Conservation (phyloP, 2,888 invertebrate genomes). For the Hanleya hanleyi region DNA sequence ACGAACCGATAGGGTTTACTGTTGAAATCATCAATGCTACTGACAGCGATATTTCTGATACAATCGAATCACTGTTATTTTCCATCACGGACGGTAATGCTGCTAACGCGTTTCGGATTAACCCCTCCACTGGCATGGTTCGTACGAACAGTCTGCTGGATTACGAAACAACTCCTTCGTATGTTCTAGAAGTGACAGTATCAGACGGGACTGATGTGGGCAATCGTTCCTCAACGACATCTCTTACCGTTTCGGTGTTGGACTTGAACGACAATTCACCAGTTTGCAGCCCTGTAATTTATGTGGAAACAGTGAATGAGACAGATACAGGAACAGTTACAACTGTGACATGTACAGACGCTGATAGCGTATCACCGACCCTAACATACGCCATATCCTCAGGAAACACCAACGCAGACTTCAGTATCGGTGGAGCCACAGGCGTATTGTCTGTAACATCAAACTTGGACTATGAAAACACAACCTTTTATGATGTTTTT, state of each 20-base stretch:
- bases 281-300: neutral
- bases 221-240: neutral
- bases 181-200: slow-evolving; percentile 44
- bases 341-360: slow-evolving; percentile 7
- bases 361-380: neutral
- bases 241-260: slow-evolving; percentile 3
- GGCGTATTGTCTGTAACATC: neutral
- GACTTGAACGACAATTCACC: slow-evolving; percentile 28
- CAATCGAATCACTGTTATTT: slow-evolving; percentile 40
- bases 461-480: neutral
- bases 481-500: neutral
- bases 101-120: slow-evolving; percentile 45
- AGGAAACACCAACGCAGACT: neutral
- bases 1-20: neutral
- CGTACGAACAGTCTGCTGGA: slow-evolving; percentile 43
- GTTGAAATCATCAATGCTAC: slow-evolving; percentile 11
- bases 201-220: slow-evolving; percentile 41
- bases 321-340: neutral
- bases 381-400: neutral
- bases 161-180: slow-evolving; percentile 40
- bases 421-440: slow-evolving; percentile 21
- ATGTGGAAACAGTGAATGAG: neutral
- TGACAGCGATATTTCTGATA: slow-evolving; percentile 7
- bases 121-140: slow-evolving; percentile 46
- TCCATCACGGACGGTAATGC: slow-evolving; percentile 47